Percentiles rank a stretch among this genome's conserved stretches.
Evolutionary conservation across 2,797 vertebrate genomes (phyloP).

Genomic region (Coccyzus lansbergi): DNA sequence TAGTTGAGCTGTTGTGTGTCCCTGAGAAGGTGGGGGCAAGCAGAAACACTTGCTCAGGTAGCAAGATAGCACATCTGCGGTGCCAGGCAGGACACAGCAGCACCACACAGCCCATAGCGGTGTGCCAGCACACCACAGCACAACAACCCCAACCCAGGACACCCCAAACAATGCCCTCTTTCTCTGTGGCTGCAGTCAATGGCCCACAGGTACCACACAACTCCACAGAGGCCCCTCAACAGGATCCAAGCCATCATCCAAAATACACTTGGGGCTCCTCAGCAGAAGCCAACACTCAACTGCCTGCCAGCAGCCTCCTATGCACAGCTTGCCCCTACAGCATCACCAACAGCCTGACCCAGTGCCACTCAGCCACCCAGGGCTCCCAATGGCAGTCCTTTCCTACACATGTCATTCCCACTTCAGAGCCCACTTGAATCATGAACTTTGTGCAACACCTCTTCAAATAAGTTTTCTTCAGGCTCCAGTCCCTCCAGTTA

Average conservation of each 20-base stretch:
- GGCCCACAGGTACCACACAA: rapidly evolving
- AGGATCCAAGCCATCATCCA: background rate
- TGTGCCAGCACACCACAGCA: rapidly evolving
- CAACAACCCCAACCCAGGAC: rapidly evolving
- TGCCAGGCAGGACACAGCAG: rapidly evolving
- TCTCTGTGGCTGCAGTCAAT: background rate
- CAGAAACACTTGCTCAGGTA: background rate
- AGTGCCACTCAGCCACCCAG: rapidly evolving
- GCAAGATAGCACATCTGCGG: rapidly evolving
- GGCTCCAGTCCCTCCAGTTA: background rate
- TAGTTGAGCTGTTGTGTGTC: rapidly evolving
- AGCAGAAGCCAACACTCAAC: background rate
- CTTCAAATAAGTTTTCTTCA: rapidly evolving
- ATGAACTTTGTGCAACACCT: rapidly evolving
- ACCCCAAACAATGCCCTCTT: background rate
- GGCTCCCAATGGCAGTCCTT: rapidly evolving
- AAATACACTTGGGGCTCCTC: background rate
- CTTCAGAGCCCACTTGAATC: background rate
- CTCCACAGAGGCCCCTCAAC: background rate
- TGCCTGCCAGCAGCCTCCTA: background rate
- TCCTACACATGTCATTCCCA: no score
- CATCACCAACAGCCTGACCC: background rate
- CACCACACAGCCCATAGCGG: rapidly evolving
- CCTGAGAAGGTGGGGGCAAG: rapidly evolving
- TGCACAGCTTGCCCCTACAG: background rate